phyloP scores from a whole-genome alignment of 2,888 invertebrate species.

The Lordiphosa andalusiaca region DNA sequence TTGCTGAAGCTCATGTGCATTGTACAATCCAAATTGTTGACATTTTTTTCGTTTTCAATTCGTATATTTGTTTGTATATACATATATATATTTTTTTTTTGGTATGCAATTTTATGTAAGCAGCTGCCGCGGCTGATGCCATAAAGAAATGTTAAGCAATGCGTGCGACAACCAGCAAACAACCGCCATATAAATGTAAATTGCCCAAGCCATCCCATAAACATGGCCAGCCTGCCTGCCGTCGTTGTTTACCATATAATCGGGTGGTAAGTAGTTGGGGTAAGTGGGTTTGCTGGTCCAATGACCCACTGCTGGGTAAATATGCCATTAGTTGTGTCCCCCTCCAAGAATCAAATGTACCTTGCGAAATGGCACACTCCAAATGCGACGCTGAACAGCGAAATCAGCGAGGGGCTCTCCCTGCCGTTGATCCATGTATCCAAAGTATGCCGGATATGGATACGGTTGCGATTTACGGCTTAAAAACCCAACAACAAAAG shows the following conservation, averaged over 20 bases:
- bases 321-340: constrained; percentile 34
- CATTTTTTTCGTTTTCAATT: constrained; percentile 33
- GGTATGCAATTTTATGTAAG: constrained; percentile 43
- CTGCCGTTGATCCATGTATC: background rate
- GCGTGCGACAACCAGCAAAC: constrained; percentile 38
- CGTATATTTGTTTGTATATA: constrained; percentile 1
- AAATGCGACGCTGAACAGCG: background rate
- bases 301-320: constrained; percentile 33
- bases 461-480: constrained; percentile 30
- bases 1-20: constrained; percentile 43
- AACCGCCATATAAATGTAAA: constrained; percentile 49
- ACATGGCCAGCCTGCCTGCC: constrained; percentile 40
- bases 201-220: constrained; percentile 46
- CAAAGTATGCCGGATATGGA: constrained; percentile 25
- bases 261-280: background rate
- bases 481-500: background rate
- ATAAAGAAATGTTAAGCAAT: constrained; percentile 61
- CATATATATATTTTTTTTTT: too few species aligned
- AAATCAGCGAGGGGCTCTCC: background rate
- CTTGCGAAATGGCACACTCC: constrained; percentile 28
- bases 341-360: constrained; percentile 23
- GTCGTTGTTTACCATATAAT: constrained; percentile 8
- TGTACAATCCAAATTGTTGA: constrained; percentile 59
- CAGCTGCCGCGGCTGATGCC: constrained; percentile 39
- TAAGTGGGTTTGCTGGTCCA: background rate